Conservation (phyloP, 2,888 invertebrate species). For the Noctuana brunneofusca region DNA sequence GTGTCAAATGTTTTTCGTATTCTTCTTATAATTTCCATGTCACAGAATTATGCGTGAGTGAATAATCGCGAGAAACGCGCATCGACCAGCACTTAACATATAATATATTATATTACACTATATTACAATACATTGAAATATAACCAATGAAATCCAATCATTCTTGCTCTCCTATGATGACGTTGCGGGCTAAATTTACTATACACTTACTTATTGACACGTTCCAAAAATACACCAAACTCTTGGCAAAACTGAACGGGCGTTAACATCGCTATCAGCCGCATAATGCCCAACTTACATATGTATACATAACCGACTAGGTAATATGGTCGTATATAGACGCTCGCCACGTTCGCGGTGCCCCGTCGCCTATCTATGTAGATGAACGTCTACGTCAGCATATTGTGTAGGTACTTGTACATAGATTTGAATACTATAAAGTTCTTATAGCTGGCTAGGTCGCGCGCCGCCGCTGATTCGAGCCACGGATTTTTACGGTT, state of each 20-base stretch:
- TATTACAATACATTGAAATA: slow-evolving; percentile 19
- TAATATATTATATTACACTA: too few relatives aligned
- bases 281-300: slow-evolving; percentile 64
- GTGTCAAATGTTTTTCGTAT: too few relatives aligned
- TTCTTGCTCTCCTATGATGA: slow-evolving; percentile 65
- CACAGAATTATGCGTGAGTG: too few relatives aligned
- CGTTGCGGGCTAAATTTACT: slow-evolving; percentile 79
- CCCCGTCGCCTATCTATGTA: slow-evolving; percentile 41
- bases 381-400: slow-evolving; percentile 36
- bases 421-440: slow-evolving; percentile 30
- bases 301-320: slow-evolving; percentile 36
- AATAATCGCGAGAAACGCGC: too few relatives aligned
- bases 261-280: slow-evolving; percentile 80
- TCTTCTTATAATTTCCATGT: too few relatives aligned
- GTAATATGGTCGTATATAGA: slow-evolving; percentile 36
- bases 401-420: slow-evolving; percentile 37
- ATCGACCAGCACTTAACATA: too few relatives aligned
- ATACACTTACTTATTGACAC: slow-evolving; percentile 82
- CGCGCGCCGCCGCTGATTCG: slow-evolving; percentile 27
- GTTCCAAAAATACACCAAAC: slow-evolving; percentile 78
- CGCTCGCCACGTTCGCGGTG: slow-evolving; percentile 46
- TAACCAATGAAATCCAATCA: slow-evolving; percentile 66
- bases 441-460: slow-evolving; percentile 48
- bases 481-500: slow-evolving; percentile 41
- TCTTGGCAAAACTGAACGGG: slow-evolving; percentile 82